Conservation (phyloP, 2,888 invertebrate species). For the Gortyna flavago region DNA sequence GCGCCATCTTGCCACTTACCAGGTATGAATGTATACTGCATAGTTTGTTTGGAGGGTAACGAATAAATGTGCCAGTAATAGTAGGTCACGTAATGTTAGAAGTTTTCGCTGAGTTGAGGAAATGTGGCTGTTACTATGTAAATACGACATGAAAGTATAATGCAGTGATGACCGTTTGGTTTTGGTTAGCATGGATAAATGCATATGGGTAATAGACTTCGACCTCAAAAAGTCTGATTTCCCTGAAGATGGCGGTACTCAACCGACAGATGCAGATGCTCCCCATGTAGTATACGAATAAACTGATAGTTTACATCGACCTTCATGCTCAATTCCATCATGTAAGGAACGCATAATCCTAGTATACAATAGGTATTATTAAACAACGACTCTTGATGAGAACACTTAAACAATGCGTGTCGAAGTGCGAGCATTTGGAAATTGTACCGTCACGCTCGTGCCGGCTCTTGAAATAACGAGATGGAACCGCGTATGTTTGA, state of each 20-base stretch:
- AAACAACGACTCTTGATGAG: constrained; percentile 3
- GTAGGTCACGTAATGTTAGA: constrained; percentile 13
- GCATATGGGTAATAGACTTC: constrained; percentile 14
- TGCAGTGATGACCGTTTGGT: not conserved
- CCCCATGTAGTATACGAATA: not conserved
- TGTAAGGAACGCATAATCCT: not conserved
- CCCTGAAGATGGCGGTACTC: constrained; percentile 2
- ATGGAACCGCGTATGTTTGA: constrained; percentile 22
- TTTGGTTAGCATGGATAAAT: not conserved
- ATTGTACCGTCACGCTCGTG: constrained; percentile 28
- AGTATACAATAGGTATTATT: not conserved
- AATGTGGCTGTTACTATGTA: constrained; percentile 20
- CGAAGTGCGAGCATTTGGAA: constrained; percentile 27
- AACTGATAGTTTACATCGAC: not conserved
- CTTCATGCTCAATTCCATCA: not conserved
- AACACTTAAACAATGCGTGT: constrained; percentile 26
- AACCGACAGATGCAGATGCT: constrained; percentile 4
- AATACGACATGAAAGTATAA: constrained; percentile 27
- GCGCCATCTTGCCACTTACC: constrained; percentile 50
- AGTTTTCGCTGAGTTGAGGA: constrained; percentile 20
- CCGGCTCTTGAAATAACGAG: constrained; percentile 28
- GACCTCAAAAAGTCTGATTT: constrained; percentile 21
- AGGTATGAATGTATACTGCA: constrained; percentile 36
- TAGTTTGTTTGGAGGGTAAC: constrained; percentile 16
- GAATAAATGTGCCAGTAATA: constrained; percentile 26